Evolutionary conservation across 2,113 vertebrate species (phyloP), one percentile per base, ranked within the genome.

Genomic region (Rhagologus leucostigma): DNA sequence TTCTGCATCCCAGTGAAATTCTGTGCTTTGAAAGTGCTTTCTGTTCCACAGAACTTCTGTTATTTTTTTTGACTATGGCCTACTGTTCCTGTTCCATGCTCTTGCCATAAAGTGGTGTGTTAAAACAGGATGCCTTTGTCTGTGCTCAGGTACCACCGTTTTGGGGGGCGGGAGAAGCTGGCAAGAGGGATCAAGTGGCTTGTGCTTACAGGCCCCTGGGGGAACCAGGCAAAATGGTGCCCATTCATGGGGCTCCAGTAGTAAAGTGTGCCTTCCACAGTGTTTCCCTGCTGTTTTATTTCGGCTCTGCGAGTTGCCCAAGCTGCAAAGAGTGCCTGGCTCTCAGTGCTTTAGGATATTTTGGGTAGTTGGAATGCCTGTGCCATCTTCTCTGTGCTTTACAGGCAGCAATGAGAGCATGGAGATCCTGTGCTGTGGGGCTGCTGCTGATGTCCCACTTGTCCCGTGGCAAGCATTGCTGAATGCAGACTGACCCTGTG

Each of bases 41-140:
- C 49, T 73, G 27, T 94, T 95, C 52, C 29, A 77, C 27, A n/a
- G 56, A 71, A 63, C 47, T 86, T 80, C 29, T 46, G n/a, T 87
- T 94, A 15, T 27, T 85, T 89, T 60, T 59, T 93, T 93, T 73
- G 17, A 30, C 81, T 42, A 0, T 35, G 86, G 56, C 87, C 89
- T 47, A 13, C 47, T 7, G 4, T 77, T 90, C 22, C 63, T n/a
- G 4, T 80, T 95, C 71, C 33, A n/a, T 35, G 73, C 26, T 91
- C 35, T 57, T 42, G 55, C 82, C 60, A 17, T 91, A 4, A 82
- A 91, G 69, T 24, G 14, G 18, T 64, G 9, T 3, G 2, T 50
- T 91, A 24, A 73, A 69, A 96, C 84, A 97, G 94, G 49, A 15
- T 37, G 74, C 41, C 87, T 95, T 95, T 96, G 96, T 95, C 62